A percentile compares a stretch with the other conserved stretches of the same genome.
Evolutionary conservation across 2,797 vertebrate species (phyloP).

Genomic region (Galaxias olidus): DNA sequence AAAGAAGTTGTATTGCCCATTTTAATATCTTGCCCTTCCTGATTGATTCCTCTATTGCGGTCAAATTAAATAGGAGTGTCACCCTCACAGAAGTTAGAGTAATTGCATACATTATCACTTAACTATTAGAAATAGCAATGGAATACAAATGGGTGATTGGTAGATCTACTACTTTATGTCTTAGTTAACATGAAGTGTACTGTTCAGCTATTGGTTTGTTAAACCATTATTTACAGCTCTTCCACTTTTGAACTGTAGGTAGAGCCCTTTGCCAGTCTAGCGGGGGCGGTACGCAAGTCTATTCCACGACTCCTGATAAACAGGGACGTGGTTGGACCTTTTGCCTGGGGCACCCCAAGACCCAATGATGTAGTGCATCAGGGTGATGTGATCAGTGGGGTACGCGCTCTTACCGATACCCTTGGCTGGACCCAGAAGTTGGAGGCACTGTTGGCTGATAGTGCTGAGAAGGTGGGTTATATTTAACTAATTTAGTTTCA

Average conservation of each 20-base stretch:
- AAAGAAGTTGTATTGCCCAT: too few species aligned
- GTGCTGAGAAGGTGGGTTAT: conserved; percentile 47
- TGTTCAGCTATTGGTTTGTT: background rate
- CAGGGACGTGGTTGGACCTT: conserved; percentile 85
- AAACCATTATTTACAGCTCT: too few species aligned
- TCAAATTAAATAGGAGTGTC: too few species aligned
- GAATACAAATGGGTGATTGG: too few species aligned
- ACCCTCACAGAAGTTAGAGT: too few species aligned
- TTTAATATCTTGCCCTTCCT: too few species aligned
- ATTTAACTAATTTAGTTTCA: background rate
- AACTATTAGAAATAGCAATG: too few species aligned
- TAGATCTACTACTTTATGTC: too few species aligned
- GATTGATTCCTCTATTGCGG: too few species aligned
- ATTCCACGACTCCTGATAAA: conserved; percentile 92
- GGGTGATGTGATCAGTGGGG: conserved; percentile 83
- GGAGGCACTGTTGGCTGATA: conserved; percentile 63
- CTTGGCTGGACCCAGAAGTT: conserved; percentile 86
- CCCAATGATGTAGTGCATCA: conserved; percentile 80
- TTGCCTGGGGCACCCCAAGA: conserved; percentile 63
- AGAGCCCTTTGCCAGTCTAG: conserved; percentile 94
- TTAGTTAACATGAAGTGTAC: too few species aligned
- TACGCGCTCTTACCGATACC: conserved; percentile 79
- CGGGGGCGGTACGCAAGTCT: conserved; percentile 73
- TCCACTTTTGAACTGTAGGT: conserved; percentile 74
- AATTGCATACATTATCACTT: too few species aligned